phyloP scores from a whole-genome alignment of 2,797 vertebrate species.

The Balearica regulorum region DNA sequence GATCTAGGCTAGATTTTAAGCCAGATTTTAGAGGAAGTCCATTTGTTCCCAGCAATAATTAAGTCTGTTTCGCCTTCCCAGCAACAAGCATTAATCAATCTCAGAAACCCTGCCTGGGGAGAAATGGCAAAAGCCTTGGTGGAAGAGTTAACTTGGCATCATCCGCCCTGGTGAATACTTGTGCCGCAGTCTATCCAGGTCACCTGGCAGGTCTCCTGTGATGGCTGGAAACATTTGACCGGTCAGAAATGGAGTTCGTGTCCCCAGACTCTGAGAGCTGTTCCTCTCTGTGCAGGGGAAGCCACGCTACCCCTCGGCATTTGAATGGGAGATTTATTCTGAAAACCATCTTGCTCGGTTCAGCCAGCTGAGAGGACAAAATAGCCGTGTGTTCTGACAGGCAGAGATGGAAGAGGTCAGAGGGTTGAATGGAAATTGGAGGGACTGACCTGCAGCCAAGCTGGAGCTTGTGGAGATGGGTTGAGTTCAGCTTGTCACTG shows the following conservation, averaged over 20 bases:
- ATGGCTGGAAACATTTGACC: constrained; percentile 31
- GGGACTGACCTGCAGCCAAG: background rate
- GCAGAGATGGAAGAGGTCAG: background rate
- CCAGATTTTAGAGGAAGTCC: background rate
- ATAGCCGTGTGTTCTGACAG: background rate
- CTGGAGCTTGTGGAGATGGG: background rate
- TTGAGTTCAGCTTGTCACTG: background rate
- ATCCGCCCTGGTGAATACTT: background rate
- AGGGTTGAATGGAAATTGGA: background rate
- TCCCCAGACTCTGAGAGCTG: accelerated
- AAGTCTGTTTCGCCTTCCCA: background rate
- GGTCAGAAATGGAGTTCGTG: constrained; percentile 11
- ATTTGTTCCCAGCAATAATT: background rate
- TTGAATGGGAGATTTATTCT: background rate
- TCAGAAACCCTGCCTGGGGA: background rate
- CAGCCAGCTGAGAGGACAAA: background rate
- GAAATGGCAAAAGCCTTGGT: background rate
- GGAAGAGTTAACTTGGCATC: background rate
- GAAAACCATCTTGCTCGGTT: background rate
- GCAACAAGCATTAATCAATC: background rate
- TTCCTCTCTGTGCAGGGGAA: background rate
- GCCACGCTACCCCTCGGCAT: background rate
- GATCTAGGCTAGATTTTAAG: background rate
- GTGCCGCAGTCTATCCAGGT: background rate
- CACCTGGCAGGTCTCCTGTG: background rate